phyloP scores from a whole-genome alignment of 2,888 invertebrate genomes.

The Sinelater perroti region DNA sequence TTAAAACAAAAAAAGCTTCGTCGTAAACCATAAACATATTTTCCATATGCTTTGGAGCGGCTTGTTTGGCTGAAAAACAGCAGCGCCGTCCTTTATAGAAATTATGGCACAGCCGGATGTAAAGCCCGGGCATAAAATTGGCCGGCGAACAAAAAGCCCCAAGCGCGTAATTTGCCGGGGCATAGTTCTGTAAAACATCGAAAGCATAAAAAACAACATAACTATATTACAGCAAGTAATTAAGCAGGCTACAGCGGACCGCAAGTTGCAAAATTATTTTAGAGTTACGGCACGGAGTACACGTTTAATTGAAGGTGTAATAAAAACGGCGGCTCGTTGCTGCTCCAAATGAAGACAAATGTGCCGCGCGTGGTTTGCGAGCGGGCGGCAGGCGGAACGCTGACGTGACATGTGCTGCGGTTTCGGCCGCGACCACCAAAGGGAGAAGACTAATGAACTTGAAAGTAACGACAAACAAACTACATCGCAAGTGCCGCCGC shows the following conservation, averaged over 20 bases:
- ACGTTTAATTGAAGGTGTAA: conserved; percentile 40
- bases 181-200: conserved; percentile 31
- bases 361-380: conserved; percentile 39
- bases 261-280: conserved; percentile 38
- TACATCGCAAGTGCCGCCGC: conserved; percentile 22
- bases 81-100: too few relatives aligned
- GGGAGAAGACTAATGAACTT: conserved; percentile 38
- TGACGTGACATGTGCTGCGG: conserved; percentile 39
- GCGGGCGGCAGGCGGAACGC: conserved; percentile 28
- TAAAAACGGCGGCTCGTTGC: conserved; percentile 42
- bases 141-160: conserved; percentile 10
- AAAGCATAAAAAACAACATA: conserved; percentile 35
- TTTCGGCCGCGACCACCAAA: conserved; percentile 31
- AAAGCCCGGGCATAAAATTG: conserved; percentile 5
- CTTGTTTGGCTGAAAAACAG: too few relatives aligned
- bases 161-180: conserved; percentile 13
- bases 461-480: conserved; percentile 37
- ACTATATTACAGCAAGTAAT: conserved; percentile 37
- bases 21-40: too few relatives aligned
- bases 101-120: too few relatives aligned
- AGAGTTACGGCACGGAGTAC: conserved; percentile 36
- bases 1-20: too few relatives aligned
- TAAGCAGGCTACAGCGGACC: conserved; percentile 35
- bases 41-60: too few relatives aligned
- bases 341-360: conserved; percentile 45